Evolutionary conservation across 2,797 vertebrate species (phyloP).

Genomic region (Semaprochilodus insignis): DNA sequence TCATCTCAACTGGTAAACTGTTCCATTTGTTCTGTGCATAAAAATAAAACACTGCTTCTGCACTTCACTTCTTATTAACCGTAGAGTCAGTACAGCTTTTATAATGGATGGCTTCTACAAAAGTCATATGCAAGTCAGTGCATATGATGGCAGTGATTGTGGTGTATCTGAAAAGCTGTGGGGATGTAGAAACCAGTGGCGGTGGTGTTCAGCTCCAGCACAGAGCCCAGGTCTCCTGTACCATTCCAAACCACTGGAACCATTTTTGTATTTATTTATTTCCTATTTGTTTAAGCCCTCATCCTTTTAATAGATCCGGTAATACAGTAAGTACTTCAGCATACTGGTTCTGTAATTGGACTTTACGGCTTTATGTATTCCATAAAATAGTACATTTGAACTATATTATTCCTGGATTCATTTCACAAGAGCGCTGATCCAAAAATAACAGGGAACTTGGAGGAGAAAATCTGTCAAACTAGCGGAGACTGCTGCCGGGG

Average conservation of each 20-base stretch:
- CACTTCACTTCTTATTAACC: too few species aligned
- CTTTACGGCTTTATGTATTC: constrained; percentile 59
- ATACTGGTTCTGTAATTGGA: constrained; percentile 56
- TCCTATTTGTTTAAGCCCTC: neutral
- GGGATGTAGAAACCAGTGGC: constrained; percentile 23
- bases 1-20: too few species aligned
- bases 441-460: constrained; percentile 55
- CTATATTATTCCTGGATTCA: constrained; percentile 53
- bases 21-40: too few species aligned
- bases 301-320: constrained; percentile 44
- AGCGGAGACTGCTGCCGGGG: constrained; percentile 25
- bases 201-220: constrained; percentile 22
- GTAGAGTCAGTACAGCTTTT: neutral
- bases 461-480: constrained; percentile 18
- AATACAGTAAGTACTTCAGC: constrained; percentile 51
- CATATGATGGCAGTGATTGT: neutral
- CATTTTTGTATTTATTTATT: constrained; percentile 1
- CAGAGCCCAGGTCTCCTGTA: constrained; percentile 19
- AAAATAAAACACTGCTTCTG: too few species aligned
- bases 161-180: constrained; percentile 15
- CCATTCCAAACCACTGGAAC: constrained; percentile 35
- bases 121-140: neutral
- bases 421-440: constrained; percentile 41
- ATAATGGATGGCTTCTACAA: neutral
- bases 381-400: constrained; percentile 58